Evolutionary conservation across 2,113 vertebrate species (phyloP).

Genomic region (Reinhardtius hippoglossoides): DNA sequence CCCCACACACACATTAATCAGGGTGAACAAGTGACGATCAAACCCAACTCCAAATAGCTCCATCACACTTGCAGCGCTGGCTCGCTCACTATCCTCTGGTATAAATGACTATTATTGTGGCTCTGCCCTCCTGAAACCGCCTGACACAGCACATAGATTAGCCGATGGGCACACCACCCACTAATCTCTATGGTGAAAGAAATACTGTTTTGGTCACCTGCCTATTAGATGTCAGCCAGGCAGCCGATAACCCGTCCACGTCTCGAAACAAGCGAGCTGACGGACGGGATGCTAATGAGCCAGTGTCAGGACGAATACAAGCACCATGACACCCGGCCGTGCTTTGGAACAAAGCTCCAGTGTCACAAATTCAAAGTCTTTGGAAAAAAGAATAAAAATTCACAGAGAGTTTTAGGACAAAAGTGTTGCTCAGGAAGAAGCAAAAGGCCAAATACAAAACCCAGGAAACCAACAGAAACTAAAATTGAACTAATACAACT

Average conservation of each 20-base stretch:
- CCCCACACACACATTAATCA: neutral
- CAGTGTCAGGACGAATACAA: neutral
- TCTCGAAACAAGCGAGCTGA: neutral
- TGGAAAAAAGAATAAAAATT: neutral
- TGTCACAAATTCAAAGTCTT: neutral
- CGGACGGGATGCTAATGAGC: neutral
- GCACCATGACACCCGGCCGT: neutral
- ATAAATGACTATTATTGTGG: neutral
- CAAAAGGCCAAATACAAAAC: no score
- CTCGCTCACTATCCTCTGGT: neutral
- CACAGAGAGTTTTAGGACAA: neutral
- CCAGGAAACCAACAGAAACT: neutral
- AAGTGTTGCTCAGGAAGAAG: neutral
- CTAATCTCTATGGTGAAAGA: neutral
- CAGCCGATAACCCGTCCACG: neutral
- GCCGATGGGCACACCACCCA: neutral
- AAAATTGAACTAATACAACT: neutral
- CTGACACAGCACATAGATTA: slow-evolving; percentile 1
- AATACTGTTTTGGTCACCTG: neutral
- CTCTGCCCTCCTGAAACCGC: slow-evolving; percentile 2
- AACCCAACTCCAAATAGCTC: slow-evolving; percentile 9
- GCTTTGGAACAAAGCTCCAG: neutral
- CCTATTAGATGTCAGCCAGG: neutral
- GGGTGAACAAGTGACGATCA: neutral
- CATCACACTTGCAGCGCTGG: neutral